Conservation (phyloP, 1,140 invertebrate species). For the Drosophila sp. region DNA sequence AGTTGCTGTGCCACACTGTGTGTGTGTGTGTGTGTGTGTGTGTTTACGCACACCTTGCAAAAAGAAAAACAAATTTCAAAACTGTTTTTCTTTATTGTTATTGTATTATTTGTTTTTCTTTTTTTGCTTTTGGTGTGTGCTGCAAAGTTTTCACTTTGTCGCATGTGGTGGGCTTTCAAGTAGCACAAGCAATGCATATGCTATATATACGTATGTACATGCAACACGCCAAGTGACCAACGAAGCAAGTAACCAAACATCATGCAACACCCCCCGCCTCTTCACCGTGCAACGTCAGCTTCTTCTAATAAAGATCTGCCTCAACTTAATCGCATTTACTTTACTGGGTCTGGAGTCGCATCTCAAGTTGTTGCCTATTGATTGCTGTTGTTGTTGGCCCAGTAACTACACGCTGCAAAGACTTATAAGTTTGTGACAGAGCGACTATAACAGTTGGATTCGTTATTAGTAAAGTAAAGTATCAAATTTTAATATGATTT, state of each 20-base stretch:
- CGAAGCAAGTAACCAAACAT: slow-evolving; percentile 48
- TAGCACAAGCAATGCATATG: slow-evolving; percentile 59
- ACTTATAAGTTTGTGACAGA: too few relatives aligned
- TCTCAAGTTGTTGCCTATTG: slow-evolving; percentile 41
- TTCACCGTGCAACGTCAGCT: neutral
- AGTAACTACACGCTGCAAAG: too few relatives aligned
- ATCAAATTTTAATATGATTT: too few relatives aligned
- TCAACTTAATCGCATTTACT: slow-evolving; percentile 66
- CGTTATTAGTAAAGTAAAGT: too few relatives aligned
- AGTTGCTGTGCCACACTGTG: slow-evolving; percentile 7
- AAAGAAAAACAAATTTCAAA: slow-evolving; percentile 15
- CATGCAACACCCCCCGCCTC: slow-evolving; percentile 17
- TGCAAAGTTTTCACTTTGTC: slow-evolving; percentile 77
- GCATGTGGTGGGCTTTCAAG: slow-evolving; percentile 67
- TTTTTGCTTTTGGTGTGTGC: too few relatives aligned
- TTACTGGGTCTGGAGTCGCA: slow-evolving; percentile 52
- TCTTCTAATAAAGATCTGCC: slow-evolving; percentile 54
- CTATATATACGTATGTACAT: slow-evolving; percentile 52
- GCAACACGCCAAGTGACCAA: slow-evolving; percentile 70
- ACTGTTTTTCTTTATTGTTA: slow-evolving; percentile 2
- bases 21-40: neutral
- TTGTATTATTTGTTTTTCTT: neutral
- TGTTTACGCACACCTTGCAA: slow-evolving; percentile 11
- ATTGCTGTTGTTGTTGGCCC: slow-evolving; percentile 11
- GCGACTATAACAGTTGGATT: too few relatives aligned